A percentile compares a stretch with the other conserved stretches of the same genome.
Evolutionary conservation across 35 echinoderm and acorn worm genomes (phyloP).

Genomic region (Hemicentrotus pulcherrimus): DNA sequence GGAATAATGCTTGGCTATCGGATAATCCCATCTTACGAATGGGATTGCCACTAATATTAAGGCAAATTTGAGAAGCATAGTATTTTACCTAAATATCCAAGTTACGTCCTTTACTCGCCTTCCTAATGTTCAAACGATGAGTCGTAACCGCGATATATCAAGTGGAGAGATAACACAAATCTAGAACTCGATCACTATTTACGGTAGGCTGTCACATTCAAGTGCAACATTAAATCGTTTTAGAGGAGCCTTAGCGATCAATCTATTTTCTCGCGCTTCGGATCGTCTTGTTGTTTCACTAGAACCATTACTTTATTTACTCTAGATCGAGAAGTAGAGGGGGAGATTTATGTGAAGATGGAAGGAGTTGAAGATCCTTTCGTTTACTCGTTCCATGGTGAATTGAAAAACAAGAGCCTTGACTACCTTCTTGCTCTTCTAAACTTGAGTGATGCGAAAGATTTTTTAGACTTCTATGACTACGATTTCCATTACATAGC

Average conservation of each 20-base stretch:
- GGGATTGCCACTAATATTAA: background rate
- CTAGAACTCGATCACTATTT: background rate
- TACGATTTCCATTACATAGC: slow-evolving; percentile 62
- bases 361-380: background rate
- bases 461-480: slow-evolving; percentile 72
- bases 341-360: background rate
- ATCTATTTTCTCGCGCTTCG: background rate
- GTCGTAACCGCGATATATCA: too few relatives aligned
- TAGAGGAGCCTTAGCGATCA: background rate
- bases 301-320: background rate
- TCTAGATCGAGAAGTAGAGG: background rate
- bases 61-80: too few relatives aligned
- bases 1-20: background rate
- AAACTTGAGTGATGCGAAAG: slow-evolving; percentile 65
- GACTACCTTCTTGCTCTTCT: slow-evolving; percentile 76
- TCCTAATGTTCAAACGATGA: too few relatives aligned
- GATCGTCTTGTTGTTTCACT: background rate
- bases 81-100: too few relatives aligned
- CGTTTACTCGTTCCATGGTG: slow-evolving; percentile 10
- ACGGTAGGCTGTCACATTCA: too few relatives aligned
- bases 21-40: background rate
- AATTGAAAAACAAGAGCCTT: slow-evolving; percentile 64
- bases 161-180: background rate
- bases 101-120: too few relatives aligned
- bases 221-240: background rate